Evolutionary conservation across 2,797 vertebrate genomes (phyloP).

Genomic region (Cyclura pinguis): DNA sequence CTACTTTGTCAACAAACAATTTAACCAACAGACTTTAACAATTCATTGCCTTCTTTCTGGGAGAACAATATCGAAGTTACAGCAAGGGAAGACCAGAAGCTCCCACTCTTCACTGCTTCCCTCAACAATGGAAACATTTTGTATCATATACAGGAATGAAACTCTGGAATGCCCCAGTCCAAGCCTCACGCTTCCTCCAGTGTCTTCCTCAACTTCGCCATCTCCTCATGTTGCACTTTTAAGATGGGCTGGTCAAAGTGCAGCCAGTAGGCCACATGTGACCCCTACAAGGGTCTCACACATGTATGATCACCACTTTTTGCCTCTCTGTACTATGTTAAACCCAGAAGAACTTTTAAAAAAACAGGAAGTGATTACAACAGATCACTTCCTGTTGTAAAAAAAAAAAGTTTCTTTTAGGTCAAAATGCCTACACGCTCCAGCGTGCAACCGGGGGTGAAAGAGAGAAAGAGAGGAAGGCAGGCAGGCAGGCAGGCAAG

Average conservation of each 20-base stretch:
- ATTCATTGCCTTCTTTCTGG: background rate
- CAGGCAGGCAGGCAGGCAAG: no score
- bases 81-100: background rate
- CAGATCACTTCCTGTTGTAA: no score
- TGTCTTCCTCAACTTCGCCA: constrained; percentile 18
- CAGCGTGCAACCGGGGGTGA: no score
- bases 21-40: background rate
- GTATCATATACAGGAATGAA: background rate
- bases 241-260: background rate
- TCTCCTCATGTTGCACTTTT: background rate
- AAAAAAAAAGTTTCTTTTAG: no score
- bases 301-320: no score
- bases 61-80: background rate
- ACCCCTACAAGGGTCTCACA: no score
- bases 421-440: no score
- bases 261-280: no score
- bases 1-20: background rate
- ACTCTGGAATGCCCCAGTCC: background rate
- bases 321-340: no score
- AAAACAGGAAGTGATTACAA: no score
- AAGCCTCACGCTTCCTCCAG: background rate
- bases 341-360: no score
- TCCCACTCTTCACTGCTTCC: background rate
- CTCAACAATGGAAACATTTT: constrained; percentile 8
- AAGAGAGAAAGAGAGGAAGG: no score